These are phyloP conservation scores for Trichogramma dendrolimi DNA, from an alignment of 2,888 invertebrate genomes.

Conservation along the genomic window DNA sequence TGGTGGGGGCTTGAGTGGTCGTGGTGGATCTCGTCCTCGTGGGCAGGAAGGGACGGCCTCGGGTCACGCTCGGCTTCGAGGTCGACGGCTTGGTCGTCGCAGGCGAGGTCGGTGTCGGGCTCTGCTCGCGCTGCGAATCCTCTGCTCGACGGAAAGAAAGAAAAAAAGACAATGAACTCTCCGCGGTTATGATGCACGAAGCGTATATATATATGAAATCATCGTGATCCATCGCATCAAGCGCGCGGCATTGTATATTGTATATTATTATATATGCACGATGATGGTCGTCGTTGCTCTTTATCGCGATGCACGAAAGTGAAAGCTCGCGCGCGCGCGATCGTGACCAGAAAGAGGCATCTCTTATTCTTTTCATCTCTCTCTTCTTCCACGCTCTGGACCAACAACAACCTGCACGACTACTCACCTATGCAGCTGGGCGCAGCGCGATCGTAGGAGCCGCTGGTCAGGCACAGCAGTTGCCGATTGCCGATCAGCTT, in stretches of 20 bases:
- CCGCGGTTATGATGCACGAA: no score
- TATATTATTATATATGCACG: background rate
- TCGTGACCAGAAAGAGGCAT: background rate
- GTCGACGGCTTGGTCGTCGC: conserved; percentile 39
- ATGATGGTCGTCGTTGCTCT: no score
- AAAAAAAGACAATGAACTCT: no score
- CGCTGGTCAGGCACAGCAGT: conserved; percentile 69
- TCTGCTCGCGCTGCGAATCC: conserved; percentile 10
- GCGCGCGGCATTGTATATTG: background rate
- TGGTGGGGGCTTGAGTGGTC: conserved; percentile 32
- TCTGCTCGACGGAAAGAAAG: conserved; percentile 3
- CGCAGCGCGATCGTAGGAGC: conserved; percentile 73
- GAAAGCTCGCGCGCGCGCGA: background rate
- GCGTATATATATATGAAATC: no score
- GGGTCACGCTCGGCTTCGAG: conserved; percentile 42
- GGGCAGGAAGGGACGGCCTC: conserved; percentile 48
- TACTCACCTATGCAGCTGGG: conserved; percentile 68
- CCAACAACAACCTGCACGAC: conserved; percentile 13
- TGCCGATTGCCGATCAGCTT: conserved; percentile 64
- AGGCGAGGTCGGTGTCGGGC: conserved; percentile 35
- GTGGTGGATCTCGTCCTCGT: conserved; percentile 42
- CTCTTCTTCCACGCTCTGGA: background rate
- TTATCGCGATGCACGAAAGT: no score
- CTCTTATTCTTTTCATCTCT: no score
- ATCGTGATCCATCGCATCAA: no score